phyloP scores from a whole-genome alignment of 1,140 invertebrate species.

The Ceratina calcarata region DNA sequence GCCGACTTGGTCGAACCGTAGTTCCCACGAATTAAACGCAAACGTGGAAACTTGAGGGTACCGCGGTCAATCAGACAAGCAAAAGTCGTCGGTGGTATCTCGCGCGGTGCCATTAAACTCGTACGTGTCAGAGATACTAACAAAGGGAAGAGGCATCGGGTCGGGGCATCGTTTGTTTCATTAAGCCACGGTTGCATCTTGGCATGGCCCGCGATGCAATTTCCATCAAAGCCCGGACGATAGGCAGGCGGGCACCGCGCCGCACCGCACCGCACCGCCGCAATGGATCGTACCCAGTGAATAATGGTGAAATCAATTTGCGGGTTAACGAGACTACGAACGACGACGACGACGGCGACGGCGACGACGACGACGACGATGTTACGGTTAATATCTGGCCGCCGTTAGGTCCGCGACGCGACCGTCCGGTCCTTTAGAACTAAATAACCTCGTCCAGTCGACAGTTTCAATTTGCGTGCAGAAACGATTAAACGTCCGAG shows the following conservation, averaged over 20 bases:
- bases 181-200: constrained; percentile 2
- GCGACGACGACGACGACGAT: not conserved
- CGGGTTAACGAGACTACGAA: constrained; percentile 37
- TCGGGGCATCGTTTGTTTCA: constrained; percentile 9
- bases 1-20: too few relatives aligned
- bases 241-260: not conserved
- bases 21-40: not conserved
- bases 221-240: constrained; percentile 23
- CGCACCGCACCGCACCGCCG: not conserved
- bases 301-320: constrained; percentile 46
- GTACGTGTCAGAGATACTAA: not conserved
- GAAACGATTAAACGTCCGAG: constrained; percentile 33
- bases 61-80: not conserved
- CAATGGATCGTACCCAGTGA: not conserved
- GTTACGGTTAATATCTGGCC: constrained; percentile 34
- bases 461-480: constrained; percentile 44
- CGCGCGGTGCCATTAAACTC: not conserved
- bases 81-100: too few relatives aligned
- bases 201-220: not conserved
- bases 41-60: not conserved
- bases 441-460: constrained; percentile 44
- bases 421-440: constrained; percentile 20
- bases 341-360: not conserved
- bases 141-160: not conserved
- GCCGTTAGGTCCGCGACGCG: constrained; percentile 16